Base-by-base conservation (phyloP, 2,113 vertebrate genomes). In the Micronycteris hirsuta region DNA sequence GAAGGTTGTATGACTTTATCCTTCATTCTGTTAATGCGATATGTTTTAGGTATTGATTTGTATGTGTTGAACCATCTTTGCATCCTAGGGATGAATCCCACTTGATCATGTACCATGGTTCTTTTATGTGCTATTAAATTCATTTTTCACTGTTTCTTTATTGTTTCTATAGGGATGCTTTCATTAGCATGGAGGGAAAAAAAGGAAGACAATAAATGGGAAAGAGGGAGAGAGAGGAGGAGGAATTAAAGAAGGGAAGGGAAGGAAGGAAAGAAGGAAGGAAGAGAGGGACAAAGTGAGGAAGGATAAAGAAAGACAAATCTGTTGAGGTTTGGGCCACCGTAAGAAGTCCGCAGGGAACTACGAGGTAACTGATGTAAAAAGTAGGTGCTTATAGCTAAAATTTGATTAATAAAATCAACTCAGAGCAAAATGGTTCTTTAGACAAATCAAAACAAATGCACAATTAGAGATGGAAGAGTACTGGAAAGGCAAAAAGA, bases 341-440 rank as follows among this genome's bases (percentile, higher is more conserved):
- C 49, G 12, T 6, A 47, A 24, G 36, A 10, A 33, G 49, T 54
- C 41, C 47, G 41, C 41, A 52, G 81, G 49, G 11, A 43, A 14
- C 16, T 20, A 3, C 43, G 67, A 61, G 43, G 33, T 71, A 56
- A 80, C 41, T n/a, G 36, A 73, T 52, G 10, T 43, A 41, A 67
- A 85, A 80, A 26, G 24, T 52, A 81, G 47, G 43, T 43, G 49
- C 73, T 28, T 36, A 73, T 33, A 26, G 61, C 47, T 36, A 56
- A 73, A 85, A 78, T 80, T 73, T 56, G 65, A 89, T 56, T 86
- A 45, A 93, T 68, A 89, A 89, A 86, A 86, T 89, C 45, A 86
- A 22, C 41, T 89, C 56, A 86, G 33, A 85, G 47, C 33, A 80
- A 74, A 93, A 74, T 36, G 1, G 14, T 81, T 92, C 73, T 86